Conservation (phyloP, 2,797 vertebrate species). For the Australoheros facetus region DNA sequence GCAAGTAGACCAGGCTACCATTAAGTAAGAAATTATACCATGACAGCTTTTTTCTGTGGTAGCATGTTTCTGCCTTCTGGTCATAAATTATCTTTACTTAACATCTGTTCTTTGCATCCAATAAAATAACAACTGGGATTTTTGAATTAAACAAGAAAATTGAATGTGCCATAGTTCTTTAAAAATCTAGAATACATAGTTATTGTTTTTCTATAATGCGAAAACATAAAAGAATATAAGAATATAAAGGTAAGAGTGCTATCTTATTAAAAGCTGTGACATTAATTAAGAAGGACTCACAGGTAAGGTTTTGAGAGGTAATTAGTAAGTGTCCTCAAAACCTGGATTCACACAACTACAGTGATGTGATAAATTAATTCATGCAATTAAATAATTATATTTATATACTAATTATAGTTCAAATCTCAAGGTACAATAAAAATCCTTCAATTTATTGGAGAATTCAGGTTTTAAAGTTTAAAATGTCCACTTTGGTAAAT, state of each 20-base stretch:
- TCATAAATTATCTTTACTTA: neutral
- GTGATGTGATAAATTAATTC: neutral
- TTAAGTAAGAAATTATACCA: neutral
- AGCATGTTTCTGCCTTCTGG: neutral
- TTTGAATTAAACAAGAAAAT: too few species aligned
- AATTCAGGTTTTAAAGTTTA: neutral
- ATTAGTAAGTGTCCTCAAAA: neutral
- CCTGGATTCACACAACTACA: neutral
- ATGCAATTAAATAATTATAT: neutral
- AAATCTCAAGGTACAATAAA: neutral
- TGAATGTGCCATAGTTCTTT: neutral
- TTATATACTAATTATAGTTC: neutral
- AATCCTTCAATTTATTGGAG: neutral
- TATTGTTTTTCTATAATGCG: neutral
- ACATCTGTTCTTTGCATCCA: neutral
- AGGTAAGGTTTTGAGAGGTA: neutral
- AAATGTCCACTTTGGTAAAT: neutral
- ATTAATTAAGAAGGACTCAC: neutral
- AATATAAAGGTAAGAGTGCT: neutral
- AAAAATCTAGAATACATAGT: neutral
- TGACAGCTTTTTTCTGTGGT: neutral
- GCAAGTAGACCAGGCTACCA: neutral
- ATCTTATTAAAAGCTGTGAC: neutral
- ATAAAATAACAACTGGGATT: neutral
- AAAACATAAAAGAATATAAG: neutral